Base-by-base conservation (phyloP, 1,140 invertebrate species). In the Mycetomoellerius zeteki region DNA sequence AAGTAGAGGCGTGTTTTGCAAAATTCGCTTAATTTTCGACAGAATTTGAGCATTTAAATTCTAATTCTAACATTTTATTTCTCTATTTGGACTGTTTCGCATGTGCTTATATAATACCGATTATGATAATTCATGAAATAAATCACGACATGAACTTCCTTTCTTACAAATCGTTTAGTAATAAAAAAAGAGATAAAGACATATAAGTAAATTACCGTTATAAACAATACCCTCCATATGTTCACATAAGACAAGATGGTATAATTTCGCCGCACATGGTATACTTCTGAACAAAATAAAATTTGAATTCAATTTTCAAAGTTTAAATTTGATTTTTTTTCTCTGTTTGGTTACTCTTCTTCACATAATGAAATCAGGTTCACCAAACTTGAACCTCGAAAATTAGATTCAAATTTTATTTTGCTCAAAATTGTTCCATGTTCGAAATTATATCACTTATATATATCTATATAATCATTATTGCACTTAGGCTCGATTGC, bases 71-170 rank as follows among this genome's bases (percentile, higher is more conserved):
- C 12, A 67, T 58, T 30, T 47, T 30, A 14, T 65, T 8, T 52
- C 10, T n/a, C 12, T 54, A 14, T 12, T 27, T 27, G 21, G 21
- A 69, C 4, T 54, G 21, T 21, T 54, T 69, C 47, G 30, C n/a
- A 10, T 19, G 14, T 24, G 12, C 27, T 80, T 67, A 16, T 43
- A 21, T 33, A 27, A 71, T 43, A 16, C 27, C 2, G 1, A n/a
- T 54, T 58, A 58, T 10, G 16, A 37, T 73, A 81, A 50, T 78
- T n/a, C 10, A n/a, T n/a, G 8, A 52, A 69, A 80, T 52, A 80
- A 43, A 73, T 82, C 6, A 21, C 47, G 8, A 33, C 24, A 24
- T 43, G 12, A 60, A 30, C 24, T 33, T 30, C 19, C 7, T 43
- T 33, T 24, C 16, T 71, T 72, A 12, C 60, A 19, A 64, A 24